Percentiles rank a stretch among this genome's conserved stretches.
phyloP scores from a whole-genome alignment of 1,140 invertebrate species.

The Eriosoma lanigerum region DNA sequence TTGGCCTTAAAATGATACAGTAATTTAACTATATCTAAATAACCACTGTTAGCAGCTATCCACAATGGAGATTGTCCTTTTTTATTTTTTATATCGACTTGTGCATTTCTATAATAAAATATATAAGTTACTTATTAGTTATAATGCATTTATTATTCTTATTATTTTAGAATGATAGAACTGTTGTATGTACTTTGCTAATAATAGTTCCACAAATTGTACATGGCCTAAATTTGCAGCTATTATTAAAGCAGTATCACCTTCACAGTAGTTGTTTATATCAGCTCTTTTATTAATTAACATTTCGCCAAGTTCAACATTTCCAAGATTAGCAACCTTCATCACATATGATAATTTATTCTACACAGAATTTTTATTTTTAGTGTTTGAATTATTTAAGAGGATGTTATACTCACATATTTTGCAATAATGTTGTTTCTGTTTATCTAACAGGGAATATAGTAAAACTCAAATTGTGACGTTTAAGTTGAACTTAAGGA shows the following conservation, averaged over 20 bases:
- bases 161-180: too few species aligned
- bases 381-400: background rate
- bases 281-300: conserved; percentile 95
- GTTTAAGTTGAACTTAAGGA: too few species aligned
- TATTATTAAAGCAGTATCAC: conserved; percentile 98
- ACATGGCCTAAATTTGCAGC: conserved; percentile 98
- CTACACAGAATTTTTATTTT: conserved; percentile 58
- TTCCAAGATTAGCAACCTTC: conserved; percentile 99
- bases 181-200: conserved; percentile 59
- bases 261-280: conserved; percentile 97
- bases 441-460: too few species aligned
- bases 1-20: conserved; percentile 87
- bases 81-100: conserved; percentile 97
- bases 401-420: too few species aligned
- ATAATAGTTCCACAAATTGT: conserved; percentile 88
- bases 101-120: conserved; percentile 67
- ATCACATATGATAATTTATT: conserved; percentile 97
- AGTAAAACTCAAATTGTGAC: too few species aligned
- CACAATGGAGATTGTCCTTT: conserved; percentile 98
- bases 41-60: conserved; percentile 96
- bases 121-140: too few species aligned
- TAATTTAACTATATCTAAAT: conserved; percentile 92
- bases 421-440: too few species aligned
- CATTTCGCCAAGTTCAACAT: conserved; percentile 95
- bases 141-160: too few species aligned